phyloP scores from a whole-genome alignment of 1,140 invertebrate species.

The Bicyclus anynana region DNA sequence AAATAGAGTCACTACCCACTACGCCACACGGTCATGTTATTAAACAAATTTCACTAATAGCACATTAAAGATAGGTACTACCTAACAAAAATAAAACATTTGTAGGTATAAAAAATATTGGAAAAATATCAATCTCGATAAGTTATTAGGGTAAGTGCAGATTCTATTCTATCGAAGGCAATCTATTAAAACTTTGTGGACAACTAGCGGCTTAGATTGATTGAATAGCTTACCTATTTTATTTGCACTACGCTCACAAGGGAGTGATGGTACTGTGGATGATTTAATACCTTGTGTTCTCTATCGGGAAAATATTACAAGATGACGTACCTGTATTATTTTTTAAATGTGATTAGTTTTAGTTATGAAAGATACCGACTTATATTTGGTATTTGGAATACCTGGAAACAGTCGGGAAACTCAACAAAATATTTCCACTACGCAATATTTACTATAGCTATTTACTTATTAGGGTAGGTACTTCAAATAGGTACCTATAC shows the following conservation, averaged over 20 bases:
- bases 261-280: slow-evolving; percentile 23
- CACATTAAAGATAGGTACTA: no score
- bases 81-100: not conserved
- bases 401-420: no score
- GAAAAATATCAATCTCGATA: not conserved
- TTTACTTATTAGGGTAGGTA: no score
- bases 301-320: not conserved
- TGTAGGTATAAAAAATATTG: not conserved
- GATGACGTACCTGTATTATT: no score
- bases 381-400: no score
- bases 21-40: no score
- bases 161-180: slow-evolving; percentile 42
- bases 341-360: no score
- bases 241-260: slow-evolving; percentile 36
- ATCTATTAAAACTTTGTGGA: slow-evolving; percentile 66
- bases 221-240: slow-evolving; percentile 51
- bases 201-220: slow-evolving; percentile 48
- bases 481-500: no score
- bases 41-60: not conserved
- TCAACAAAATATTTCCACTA: no score
- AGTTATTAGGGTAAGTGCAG: slow-evolving; percentile 52
- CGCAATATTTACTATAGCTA: no score
- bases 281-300: not conserved
- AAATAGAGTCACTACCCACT: no score
- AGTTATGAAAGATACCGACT: no score